Percentiles rank a stretch among this genome's conserved stretches.
These are phyloP conservation scores for Drosophila greeni DNA, from an alignment of 2,888 invertebrate genomes.

Conservation along the genomic window DNA sequence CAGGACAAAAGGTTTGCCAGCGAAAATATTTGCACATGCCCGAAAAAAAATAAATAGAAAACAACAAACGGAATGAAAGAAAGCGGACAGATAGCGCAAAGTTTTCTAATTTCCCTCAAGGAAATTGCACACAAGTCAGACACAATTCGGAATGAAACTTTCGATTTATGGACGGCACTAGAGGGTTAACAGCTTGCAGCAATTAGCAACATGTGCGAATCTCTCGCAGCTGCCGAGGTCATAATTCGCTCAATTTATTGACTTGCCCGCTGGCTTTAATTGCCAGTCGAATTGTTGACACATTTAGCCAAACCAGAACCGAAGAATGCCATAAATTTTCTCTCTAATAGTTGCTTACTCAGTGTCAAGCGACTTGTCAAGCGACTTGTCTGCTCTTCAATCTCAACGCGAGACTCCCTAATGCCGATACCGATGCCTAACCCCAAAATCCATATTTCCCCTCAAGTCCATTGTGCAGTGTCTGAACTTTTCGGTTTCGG, in stretches of 20 bases:
- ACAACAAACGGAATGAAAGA: conserved; percentile 18
- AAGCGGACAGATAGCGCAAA: conserved; percentile 46
- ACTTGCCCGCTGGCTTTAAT: conserved; percentile 52
- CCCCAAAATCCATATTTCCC: conserved; percentile 3
- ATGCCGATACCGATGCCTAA: not conserved
- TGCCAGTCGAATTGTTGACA: conserved; percentile 48
- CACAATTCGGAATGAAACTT: conserved; percentile 35
- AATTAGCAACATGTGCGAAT: conserved; percentile 42
- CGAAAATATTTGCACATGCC: conserved; percentile 52
- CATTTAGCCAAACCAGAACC: conserved; percentile 43
- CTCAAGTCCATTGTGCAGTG: conserved; percentile 18
- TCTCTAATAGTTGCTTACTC: conserved; percentile 21
- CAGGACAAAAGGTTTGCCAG: conserved; percentile 54
- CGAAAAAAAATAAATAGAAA: conserved; percentile 19
- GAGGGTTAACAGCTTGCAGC: conserved; percentile 42
- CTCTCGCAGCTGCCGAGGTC: conserved; percentile 32
- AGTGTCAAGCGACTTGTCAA: conserved; percentile 62
- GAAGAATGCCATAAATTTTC: conserved; percentile 31
- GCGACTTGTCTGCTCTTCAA: conserved; percentile 38
- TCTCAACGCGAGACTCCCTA: not conserved
- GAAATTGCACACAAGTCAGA: conserved; percentile 49
- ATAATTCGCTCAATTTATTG: conserved; percentile 37
- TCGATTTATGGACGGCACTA: conserved; percentile 29
- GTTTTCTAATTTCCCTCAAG: conserved; percentile 70
- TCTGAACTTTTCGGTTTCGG: conserved; percentile 29